Evolutionary conservation across 1,140 invertebrate genomes (phyloP).

Genomic region (Papilio aristodemus): DNA sequence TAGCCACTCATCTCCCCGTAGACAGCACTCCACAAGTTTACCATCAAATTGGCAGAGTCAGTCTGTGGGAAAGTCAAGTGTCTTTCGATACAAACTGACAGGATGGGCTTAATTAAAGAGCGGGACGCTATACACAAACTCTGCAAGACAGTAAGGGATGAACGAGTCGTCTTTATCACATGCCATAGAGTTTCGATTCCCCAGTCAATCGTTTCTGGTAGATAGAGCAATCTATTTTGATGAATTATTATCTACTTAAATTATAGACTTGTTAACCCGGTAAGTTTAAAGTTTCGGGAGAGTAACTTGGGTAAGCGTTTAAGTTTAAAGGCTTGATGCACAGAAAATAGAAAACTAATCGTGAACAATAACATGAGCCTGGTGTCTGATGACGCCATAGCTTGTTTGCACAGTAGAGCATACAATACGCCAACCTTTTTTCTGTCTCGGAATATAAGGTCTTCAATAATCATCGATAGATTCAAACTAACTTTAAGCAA

Average conservation of each 20-base stretch:
- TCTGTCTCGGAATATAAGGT: no score
- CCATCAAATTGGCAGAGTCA: constrained; percentile 66
- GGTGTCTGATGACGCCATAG: no score
- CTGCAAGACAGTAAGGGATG: constrained; percentile 32
- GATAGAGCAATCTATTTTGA: constrained; percentile 23
- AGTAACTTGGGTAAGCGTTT: background rate
- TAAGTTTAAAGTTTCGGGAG: background rate
- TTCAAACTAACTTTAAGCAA: no score
- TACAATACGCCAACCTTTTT: no score
- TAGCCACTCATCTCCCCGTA: constrained; percentile 17
- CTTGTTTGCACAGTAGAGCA: no score
- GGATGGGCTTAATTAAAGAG: constrained; percentile 64
- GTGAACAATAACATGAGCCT: no score
- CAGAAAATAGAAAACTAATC: no score
- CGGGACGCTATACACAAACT: constrained; percentile 39
- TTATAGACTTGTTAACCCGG: constrained; percentile 18
- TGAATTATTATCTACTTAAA: constrained; percentile 27
- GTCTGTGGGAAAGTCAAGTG: constrained; percentile 55
- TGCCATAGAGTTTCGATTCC: constrained; percentile 42
- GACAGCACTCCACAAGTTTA: constrained; percentile 47
- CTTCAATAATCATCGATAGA: no score
- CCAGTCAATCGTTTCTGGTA: constrained; percentile 35
- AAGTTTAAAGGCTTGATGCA: no score
- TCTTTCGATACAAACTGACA: constrained; percentile 64
- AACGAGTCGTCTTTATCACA: constrained; percentile 7